Percentiles rank a stretch among this genome's conserved stretches.
Evolutionary conservation across 2,797 vertebrate species (phyloP).

Genomic region (Eurystomus glaucurus): DNA sequence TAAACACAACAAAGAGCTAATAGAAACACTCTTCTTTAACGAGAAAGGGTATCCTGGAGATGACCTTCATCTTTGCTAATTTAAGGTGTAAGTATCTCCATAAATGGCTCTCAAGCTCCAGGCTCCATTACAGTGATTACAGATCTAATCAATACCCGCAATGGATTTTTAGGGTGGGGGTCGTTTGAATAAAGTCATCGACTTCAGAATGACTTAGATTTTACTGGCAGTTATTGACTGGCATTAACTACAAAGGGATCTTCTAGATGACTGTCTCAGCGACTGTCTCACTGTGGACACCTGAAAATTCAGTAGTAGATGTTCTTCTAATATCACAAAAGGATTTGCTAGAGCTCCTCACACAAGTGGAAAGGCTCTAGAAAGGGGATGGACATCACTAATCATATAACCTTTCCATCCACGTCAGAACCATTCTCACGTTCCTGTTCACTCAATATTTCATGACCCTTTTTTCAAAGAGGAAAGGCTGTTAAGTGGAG

Average conservation of each 20-base stretch:
- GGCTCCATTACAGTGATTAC: not conserved
- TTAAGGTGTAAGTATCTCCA: not conserved
- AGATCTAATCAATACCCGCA: slow-evolving; percentile 14
- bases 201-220: not conserved
- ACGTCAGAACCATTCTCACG: not conserved
- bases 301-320: not conserved
- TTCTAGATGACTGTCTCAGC: not conserved
- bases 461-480: not conserved
- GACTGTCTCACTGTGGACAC: not conserved
- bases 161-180: not conserved
- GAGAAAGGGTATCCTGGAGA: not conserved
- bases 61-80: not conserved
- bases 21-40: not conserved
- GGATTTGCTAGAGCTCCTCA: not conserved
- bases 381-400: not conserved
- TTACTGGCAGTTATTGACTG: not conserved
- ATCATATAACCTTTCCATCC: not conserved
- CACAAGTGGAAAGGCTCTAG: not conserved
- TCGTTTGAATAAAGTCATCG: slow-evolving; percentile 12
- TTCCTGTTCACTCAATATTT: not conserved
- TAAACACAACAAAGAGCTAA: not conserved
- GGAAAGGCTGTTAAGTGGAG: not conserved
- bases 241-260: not conserved
- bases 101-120: not conserved
- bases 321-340: not conserved